Evolutionary conservation across 2,888 invertebrate species (phyloP), one percentile per base, ranked within the genome.

Genomic region (Lasioglossum morio): DNA sequence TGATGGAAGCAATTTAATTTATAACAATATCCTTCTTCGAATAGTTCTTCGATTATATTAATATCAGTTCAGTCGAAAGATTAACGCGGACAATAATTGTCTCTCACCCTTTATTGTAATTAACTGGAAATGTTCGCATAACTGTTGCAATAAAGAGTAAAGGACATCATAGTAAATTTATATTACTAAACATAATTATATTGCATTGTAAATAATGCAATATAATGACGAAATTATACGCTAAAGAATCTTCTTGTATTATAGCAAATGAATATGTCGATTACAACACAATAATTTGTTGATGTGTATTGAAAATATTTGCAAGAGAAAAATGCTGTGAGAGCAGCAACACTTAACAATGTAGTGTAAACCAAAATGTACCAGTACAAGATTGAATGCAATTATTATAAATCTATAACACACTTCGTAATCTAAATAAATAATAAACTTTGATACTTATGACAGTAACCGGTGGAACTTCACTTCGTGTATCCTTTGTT

Each of bases 381-480:
- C 19, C 30, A n/a, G 4, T 27, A 16, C 7, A 27, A 34, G 30
- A 34, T 16, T 34, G 2, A 34, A 19, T 19, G 30, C 16, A 19
- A 66, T 66, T 19, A 16, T 30, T 66, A 34, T 66, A 66, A 66
- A 66, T 34, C 7, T 66, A 30, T 66, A 30, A 10, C 34, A 66
- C 34, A 34, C 19, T 14, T 27, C 30, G 43, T 10, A 4, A 27
- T 37, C 7, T 23, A 37, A 46, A 37, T 37, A 37, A 66, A 77
- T 70, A n/a, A 53, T 43, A 16, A 72, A 19, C 40, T 43, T 63
- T 30, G n/a, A 82, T 34, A 60, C 60, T 63, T 48, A 40, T 69
- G 37, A 69, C 69, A n/a, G 48, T 46, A 53, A 12, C 48, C 72
- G 72, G 69, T 37, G 69, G 69, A 34, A 69, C 66, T 66, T 34